A percentile compares a stretch with the other conserved stretches of the same genome.
phyloP scores from a whole-genome alignment of 1,140 invertebrate genomes.

The Tetramorium alpestre region DNA sequence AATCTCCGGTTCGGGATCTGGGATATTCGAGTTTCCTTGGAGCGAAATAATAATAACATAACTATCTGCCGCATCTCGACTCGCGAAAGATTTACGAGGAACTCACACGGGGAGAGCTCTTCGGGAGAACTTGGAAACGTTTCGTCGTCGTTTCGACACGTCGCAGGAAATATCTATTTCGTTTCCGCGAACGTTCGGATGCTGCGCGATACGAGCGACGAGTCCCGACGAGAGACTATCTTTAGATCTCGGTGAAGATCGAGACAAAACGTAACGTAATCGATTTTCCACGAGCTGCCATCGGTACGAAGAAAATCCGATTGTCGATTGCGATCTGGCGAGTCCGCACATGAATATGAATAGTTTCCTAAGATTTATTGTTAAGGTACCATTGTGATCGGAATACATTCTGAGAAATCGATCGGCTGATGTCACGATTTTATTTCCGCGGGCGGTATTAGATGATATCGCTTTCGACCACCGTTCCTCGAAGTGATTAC shows the following conservation, averaged over 20 bases:
- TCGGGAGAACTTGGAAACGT: neutral
- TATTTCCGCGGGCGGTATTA: slow-evolving; percentile 47
- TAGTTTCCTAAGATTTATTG: slow-evolving; percentile 40
- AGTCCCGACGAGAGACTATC: neutral
- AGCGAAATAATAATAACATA: slow-evolving; percentile 30
- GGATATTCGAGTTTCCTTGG: neutral
- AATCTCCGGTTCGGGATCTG: slow-evolving; percentile 12
- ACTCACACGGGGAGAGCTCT: neutral
- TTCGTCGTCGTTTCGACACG: neutral
- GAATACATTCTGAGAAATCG: slow-evolving; percentile 51
- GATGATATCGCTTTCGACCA: slow-evolving; percentile 37
- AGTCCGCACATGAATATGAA: slow-evolving; percentile 39
- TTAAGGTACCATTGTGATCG: slow-evolving; percentile 57
- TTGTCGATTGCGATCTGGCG: slow-evolving; percentile 12
- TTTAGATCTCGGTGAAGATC: slow-evolving; percentile 31
- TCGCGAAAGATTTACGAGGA: neutral
- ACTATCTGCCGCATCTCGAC: neutral
- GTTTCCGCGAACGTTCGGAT: slow-evolving; percentile 13
- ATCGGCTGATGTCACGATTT: slow-evolving; percentile 54
- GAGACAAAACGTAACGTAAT: neutral
- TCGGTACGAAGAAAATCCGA: slow-evolving; percentile 22
- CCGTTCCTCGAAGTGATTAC: slow-evolving; percentile 34
- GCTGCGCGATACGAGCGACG: neutral
- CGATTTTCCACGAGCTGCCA: slow-evolving; percentile 20
- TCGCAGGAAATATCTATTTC: neutral